Evolutionary conservation across 2,888 invertebrate genomes (phyloP), one percentile per base, ranked within the genome.

Genomic region (Cephus rjabovi): DNA sequence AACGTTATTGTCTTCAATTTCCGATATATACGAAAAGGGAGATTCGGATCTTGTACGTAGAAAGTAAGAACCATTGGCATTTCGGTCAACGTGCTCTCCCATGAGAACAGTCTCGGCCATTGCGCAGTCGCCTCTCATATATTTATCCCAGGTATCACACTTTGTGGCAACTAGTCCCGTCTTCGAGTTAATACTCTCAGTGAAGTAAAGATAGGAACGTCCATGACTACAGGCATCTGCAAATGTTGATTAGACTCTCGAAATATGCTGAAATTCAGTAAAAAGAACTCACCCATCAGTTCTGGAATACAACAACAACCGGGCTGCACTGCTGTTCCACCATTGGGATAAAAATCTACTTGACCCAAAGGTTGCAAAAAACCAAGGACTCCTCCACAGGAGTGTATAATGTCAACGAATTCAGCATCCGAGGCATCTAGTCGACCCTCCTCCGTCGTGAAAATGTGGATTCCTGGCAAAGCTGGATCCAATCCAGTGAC

Each of bases 201-300:
- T 92, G 80, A 92, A 93, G 83, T 92, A 93, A 12, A 86, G 79
- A 30, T 92, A 91, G 0, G 93, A 90, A 81, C 93, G 89, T 31
- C 91, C 92, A 81, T 93, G 93, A 81, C 92, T 92, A 80, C 93
- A 93, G 76, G 92, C 93, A 83, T 92, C 93, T 93, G 83, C 75
- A 90, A 89, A 79, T 9, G 6, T 71, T 34, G 12, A 12, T 34
- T 11, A 75, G 34, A 75, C 31, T 56, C 56, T 23, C 23, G 23
- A 56, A 56, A 56, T 9, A 6, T 56, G 56, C 9, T 56, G 23
- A 23, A 9, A 56, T 71, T 33, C 33, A 34, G 71, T 33, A 76
- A 76, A 40, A 35, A 40, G 12, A 15, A 71, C 71, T 83, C 84
- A 90, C 91, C 91, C 77, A 86, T 87, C n/a, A 91, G 71, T 86